Base-by-base conservation (phyloP, 2,113 vertebrate species). In the Dicrurus megarhynchus region DNA sequence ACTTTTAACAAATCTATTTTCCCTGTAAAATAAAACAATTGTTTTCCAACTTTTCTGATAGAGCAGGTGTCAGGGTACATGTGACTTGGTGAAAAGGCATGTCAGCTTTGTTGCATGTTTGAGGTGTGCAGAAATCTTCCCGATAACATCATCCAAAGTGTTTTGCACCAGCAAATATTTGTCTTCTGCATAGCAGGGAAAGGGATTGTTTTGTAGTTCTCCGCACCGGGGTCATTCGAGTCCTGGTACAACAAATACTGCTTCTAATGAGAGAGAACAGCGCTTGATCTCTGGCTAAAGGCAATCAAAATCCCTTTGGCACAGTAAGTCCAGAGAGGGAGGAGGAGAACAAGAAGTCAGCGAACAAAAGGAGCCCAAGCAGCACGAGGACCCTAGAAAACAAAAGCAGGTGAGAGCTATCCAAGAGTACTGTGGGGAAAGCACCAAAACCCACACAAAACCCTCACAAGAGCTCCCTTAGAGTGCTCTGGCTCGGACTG, bases 121-220 rank as follows among this genome's bases (percentile, higher is more conserved):
- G 79, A 77, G 65, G 18, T 75, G 52, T 50, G 21, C 53, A 65
- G 49, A 84, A 85, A 84, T 83, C 44, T 90, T 89, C 71, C 39
- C 23, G 71, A 21, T 71, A 86, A 90, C 8, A 59, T 60, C 56
- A 89, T 13, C 84, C 50, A 70, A 50, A 90, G 12, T 63, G 18
- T 61, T 97, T 78, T 52, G 47, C 67, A 77, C 60, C 47, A 67
- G 92, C 92, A 95, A 94, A 90, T 95, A 92, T 96, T 95, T 94
- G 79, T 46, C 88, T 90, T 95, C 79, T 75, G 79, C 68, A 68
- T 52, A 89, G 76, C 60, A 84, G 60, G 46, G 68, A 89, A 88
- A 94, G 41, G 71, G 37, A 60, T 95, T 95, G 56, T 96, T 86
- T 84, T 1, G 1, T 65, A 81, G 32, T 28, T 82, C 71, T 56